Evolutionary conservation across 2,888 invertebrate species (phyloP), one percentile per base, ranked within the genome.

Genomic region (Calephelis perditalis): DNA sequence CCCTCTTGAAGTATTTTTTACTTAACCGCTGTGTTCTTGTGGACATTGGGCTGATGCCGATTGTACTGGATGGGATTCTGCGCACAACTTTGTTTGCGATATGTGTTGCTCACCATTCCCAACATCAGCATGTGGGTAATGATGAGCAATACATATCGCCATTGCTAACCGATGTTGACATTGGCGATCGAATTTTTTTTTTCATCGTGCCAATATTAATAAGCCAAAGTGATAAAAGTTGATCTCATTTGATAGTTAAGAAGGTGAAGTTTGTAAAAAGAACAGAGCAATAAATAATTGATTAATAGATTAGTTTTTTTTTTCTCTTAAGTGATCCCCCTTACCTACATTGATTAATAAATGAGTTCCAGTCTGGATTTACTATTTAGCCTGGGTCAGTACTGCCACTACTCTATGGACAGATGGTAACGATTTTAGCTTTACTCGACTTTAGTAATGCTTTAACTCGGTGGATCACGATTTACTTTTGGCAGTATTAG

Each of bases 231-330:
- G 57, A 67, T 63, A 35, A 68, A 68, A 68, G 57, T 62, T 67
- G 64, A 67, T 67, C 62, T 64, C 64, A 68, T 60, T 67, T 63
- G 63, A 65, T 63, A 67, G 59, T 63, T 62, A 63, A 52, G 10
- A 58, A 64, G 65, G 59, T 65, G 52, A 67, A 67, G 62, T 65
- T 64, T 67, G 60, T 63, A 43, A 65, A 62, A 59, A 67, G 61
- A 65, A 56, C 45, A 60, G 37, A 61, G 54, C 44, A 65, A 68
- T 67, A 66, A 65, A 67, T 62, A 61, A 58, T 64, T 67, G 61
- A 64, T 67, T 65, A 10, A 62, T 66, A 67, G 36, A 65, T 58
- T 59, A 56, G 45, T 10, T 64, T 66, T 64, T 65, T 61, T 65
- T 65, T 26, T 66, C 46, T 64, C 68, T 65, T 67, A 67, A 55